Base-by-base conservation (phyloP, 2,888 invertebrate species). In the Caenorhabditis sp. region DNA sequence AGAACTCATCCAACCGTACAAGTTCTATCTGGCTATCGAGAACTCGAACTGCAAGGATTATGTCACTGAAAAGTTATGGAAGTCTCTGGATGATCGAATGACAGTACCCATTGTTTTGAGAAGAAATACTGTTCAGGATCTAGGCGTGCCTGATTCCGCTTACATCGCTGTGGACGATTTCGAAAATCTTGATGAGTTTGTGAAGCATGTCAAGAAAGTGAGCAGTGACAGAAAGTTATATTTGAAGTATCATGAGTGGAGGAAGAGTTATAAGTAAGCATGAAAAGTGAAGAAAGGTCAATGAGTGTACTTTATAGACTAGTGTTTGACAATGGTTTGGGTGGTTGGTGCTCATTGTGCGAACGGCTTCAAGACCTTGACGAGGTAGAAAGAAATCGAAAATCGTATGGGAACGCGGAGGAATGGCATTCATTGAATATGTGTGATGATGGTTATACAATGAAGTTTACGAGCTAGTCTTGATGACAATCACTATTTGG, bases 11-110 rank as follows among this genome's bases (percentile, higher is more conserved):
- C 2, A 19, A 14, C 85, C 80, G 19, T 86, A 87, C 77, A 85
- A 85, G 38, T 88, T 87, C 69, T 84, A 83, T 63, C 69, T 88
- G 31, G 83, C 88, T 7, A 80, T 88, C 22, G 88, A 88, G 58
- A 88, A 89, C 63, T 80, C 76, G 38, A 82, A 87, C 58, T 89
- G 88, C 72, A 47, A 69, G 19, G 87, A 86, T 61, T 88, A 89
- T 58, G 88, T 88, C 54, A 88, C 88, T 1, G 88, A 88, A 54
- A 88, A 88, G 70, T 88, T 88, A 56, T 88, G 84, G 76, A 81
- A 84, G 10, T 44, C 85, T 19, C 26, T 58, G 6, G 64, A 70
- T 19, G 63, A 84, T 16, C 59, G 68, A 28, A 73, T 82, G 10
- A 16, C 31, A 0, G 85, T 87, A 2, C 87, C 87, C 0, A 77